phyloP scores from a whole-genome alignment of 2,888 invertebrate genomes.

The Nemotelus nigrinus region DNA sequence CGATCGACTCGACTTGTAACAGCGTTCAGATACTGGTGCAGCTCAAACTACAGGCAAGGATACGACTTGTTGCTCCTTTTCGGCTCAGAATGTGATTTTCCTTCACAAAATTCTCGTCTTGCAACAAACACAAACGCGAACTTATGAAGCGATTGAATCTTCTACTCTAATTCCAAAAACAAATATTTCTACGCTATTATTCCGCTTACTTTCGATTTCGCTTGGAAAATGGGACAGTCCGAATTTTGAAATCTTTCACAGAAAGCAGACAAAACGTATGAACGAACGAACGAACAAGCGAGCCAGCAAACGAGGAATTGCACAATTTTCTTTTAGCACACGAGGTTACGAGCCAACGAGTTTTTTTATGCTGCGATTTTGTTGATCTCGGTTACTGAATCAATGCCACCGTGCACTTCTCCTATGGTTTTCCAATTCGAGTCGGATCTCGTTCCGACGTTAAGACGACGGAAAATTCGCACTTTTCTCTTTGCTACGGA shows the following conservation, averaged over 20 bases:
- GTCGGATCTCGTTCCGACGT: neutral
- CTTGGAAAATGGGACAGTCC: slow-evolving; percentile 33
- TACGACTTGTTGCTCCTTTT: slow-evolving; percentile 2
- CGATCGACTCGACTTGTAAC: too few relatives aligned
- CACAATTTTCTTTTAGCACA: slow-evolving; percentile 32
- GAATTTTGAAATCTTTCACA: slow-evolving; percentile 36
- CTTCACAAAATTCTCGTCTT: slow-evolving; percentile 28
- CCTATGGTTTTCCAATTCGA: neutral
- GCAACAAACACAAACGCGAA: slow-evolving; percentile 39
- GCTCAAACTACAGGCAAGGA: neutral
- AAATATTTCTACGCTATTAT: neutral
- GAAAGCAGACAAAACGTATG: too few relatives aligned
- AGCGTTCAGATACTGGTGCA: too few relatives aligned
- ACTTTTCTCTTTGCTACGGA: neutral
- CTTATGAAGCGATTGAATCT: neutral
- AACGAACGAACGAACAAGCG: too few relatives aligned
- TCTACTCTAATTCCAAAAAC: neutral
- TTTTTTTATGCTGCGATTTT: neutral
- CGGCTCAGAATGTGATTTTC: neutral
- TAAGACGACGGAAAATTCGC: neutral
- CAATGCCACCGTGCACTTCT: neutral
- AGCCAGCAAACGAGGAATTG: slow-evolving; percentile 18
- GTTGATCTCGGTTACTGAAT: neutral
- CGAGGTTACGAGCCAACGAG: slow-evolving; percentile 21
- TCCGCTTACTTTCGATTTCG: slow-evolving; percentile 34